These are phyloP conservation scores for Leguminivora glycinivorella DNA, from an alignment of 1,140 invertebrate species.

Conservation along the genomic window DNA sequence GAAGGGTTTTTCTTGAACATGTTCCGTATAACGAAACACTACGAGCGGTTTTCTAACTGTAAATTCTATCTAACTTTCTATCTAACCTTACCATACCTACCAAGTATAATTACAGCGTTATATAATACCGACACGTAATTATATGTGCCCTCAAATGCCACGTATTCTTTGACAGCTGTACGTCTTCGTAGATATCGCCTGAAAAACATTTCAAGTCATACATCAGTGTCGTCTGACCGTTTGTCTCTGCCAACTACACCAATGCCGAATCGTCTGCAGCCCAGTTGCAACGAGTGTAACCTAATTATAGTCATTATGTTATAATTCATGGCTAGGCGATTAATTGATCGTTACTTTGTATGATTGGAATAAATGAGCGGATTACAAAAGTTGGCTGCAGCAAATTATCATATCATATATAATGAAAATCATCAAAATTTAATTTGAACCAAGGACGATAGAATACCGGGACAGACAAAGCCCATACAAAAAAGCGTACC, in stretches of 20 bases:
- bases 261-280: conserved; percentile 58
- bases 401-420: too few species aligned
- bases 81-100: too few species aligned
- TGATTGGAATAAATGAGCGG: not conserved
- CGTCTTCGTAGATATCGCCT: not conserved
- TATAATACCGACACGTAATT: not conserved
- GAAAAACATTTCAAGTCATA: conserved; percentile 52
- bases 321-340: not conserved
- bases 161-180: conserved; percentile 2
- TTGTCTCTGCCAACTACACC: conserved; percentile 54
- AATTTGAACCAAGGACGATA: too few species aligned
- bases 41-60: too few species aligned
- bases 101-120: too few species aligned
- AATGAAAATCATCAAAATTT: too few species aligned
- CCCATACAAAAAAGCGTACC: too few species aligned
- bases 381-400: not conserved
- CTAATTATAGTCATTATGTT: conserved; percentile 1
- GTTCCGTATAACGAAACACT: too few species aligned
- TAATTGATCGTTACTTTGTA: not conserved
- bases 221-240: conserved; percentile 59
- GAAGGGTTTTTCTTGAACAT: too few species aligned
- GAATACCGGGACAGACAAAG: too few species aligned
- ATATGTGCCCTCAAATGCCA: conserved; percentile 7
- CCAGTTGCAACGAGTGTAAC: conserved; percentile 39
- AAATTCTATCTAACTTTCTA: too few species aligned